Percentiles rank a stretch among this genome's conserved stretches.
phyloP scores from a whole-genome alignment of 2,888 invertebrate species.

The Suillia variegata region DNA sequence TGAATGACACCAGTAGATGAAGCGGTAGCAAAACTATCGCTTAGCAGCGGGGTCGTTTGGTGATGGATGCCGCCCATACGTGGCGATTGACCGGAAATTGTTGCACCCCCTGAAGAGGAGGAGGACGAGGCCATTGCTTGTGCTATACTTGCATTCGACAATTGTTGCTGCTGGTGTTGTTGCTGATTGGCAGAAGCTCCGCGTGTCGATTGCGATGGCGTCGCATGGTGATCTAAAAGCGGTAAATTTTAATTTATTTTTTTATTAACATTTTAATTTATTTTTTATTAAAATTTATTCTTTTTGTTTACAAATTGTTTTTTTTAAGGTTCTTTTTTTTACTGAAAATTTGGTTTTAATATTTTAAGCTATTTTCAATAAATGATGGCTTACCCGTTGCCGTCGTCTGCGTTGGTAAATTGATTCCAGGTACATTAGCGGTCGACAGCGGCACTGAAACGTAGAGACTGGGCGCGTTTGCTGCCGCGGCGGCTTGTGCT shows the following conservation, averaged over 20 bases:
- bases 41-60: constrained; percentile 32
- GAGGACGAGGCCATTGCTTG: constrained; percentile 14
- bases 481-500: constrained; percentile 17
- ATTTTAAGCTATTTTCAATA: neutral
- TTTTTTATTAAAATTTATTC: no score
- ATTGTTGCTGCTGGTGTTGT: constrained; percentile 32
- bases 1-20: constrained; percentile 44
- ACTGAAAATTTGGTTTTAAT: neutral
- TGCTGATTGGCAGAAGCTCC: constrained; percentile 29
- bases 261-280: neutral
- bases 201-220: constrained; percentile 36
- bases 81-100: constrained; percentile 42
- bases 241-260: neutral
- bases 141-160: neutral
- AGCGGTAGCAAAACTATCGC: constrained; percentile 15
- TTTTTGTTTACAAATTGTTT: no score
- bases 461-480: constrained; percentile 64
- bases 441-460: constrained; percentile 69
- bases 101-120: constrained; percentile 14
- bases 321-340: no score
- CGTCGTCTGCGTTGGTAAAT: constrained; percentile 50
- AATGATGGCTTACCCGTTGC: constrained; percentile 28
- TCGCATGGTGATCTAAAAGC: constrained; percentile 33
- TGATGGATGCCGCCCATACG: constrained; percentile 39
- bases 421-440: constrained; percentile 62